Evolutionary conservation across 2,113 vertebrate genomes (phyloP).

Genomic region (Acanthisitta chloris): DNA sequence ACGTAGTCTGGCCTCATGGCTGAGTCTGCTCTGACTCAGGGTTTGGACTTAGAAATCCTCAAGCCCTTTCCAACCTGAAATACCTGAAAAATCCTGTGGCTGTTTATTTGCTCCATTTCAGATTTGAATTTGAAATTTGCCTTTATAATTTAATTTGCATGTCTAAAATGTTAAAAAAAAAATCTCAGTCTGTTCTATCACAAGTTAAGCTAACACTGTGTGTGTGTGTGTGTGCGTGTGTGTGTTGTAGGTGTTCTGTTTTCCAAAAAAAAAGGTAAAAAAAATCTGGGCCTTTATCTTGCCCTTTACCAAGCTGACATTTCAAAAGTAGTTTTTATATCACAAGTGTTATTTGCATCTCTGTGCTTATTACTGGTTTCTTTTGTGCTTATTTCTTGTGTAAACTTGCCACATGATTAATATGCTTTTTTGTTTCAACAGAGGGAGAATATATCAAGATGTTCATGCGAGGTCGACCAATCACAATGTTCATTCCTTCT

Average conservation of each 20-base stretch:
- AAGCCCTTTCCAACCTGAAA: not conserved
- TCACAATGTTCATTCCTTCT: constrained; percentile 98
- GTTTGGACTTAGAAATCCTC: not conserved
- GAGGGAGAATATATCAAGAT: constrained; percentile 97
- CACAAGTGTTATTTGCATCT: not conserved
- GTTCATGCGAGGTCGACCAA: constrained; percentile 98
- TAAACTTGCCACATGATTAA: constrained; percentile 31
- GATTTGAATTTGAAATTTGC: not conserved
- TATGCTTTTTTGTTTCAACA: constrained; percentile 74
- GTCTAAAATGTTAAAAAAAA: constrained; percentile 2
- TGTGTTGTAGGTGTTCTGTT: not conserved
- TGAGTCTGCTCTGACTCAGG: not conserved
- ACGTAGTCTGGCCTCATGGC: not conserved
- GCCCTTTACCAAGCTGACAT: not conserved
- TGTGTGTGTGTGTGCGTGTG: not conserved
- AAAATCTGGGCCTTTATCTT: not conserved
- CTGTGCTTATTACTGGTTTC: not conserved
- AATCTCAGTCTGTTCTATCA: not conserved
- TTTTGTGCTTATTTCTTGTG: not conserved
- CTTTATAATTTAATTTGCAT: not conserved
- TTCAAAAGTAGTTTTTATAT: not conserved
- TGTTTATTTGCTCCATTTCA: not conserved
- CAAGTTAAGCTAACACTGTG: not conserved
- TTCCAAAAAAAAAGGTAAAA: not conserved
- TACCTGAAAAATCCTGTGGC: not conserved